Percentiles rank a stretch among this genome's conserved stretches.
These are phyloP conservation scores for Drosophila repletoides DNA, from an alignment of 1,140 invertebrate genomes.

Conservation along the genomic window DNA sequence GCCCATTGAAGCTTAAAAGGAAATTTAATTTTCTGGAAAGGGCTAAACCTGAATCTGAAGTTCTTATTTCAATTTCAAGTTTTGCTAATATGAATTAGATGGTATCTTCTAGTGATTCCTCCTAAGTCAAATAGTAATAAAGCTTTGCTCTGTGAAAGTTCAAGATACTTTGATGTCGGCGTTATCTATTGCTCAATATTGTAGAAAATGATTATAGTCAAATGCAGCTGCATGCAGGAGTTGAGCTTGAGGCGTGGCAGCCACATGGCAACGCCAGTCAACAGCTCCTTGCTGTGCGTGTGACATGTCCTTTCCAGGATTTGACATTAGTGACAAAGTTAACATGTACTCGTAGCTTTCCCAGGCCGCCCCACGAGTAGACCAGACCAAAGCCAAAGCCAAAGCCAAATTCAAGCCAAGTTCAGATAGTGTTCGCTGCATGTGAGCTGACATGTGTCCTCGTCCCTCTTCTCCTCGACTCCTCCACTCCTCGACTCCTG, in stretches of 20 bases:
- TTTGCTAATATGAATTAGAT: too few relatives aligned
- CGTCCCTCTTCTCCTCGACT: too few relatives aligned
- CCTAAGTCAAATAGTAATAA: too few relatives aligned
- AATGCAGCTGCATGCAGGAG: slow-evolving; percentile 24
- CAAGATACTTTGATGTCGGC: too few relatives aligned
- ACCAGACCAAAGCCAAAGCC: slow-evolving; percentile 15
- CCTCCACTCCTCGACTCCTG: too few relatives aligned
- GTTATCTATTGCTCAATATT: slow-evolving; percentile 52
- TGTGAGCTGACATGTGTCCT: slow-evolving; percentile 39
- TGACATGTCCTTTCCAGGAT: slow-evolving; percentile 59
- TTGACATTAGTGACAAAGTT: slow-evolving; percentile 73
- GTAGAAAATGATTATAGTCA: slow-evolving; percentile 43
- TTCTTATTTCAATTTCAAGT: too few relatives aligned
- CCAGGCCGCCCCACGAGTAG: background rate
- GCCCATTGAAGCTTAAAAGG: too few relatives aligned
- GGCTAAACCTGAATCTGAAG: too few relatives aligned
- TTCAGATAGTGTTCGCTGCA: slow-evolving; percentile 39
- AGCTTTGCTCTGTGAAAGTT: too few relatives aligned
- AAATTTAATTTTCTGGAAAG: too few relatives aligned
- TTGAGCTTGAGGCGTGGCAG: slow-evolving; percentile 11
- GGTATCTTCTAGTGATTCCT: too few relatives aligned
- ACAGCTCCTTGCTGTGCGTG: slow-evolving; percentile 52
- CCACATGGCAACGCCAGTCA: slow-evolving; percentile 13
- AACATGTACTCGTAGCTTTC: slow-evolving; percentile 62
- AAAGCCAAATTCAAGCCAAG: slow-evolving; percentile 26